Conservation (phyloP, 53 echinoderm and acorn worm genomes). For the Hippasteria phrygiana region DNA sequence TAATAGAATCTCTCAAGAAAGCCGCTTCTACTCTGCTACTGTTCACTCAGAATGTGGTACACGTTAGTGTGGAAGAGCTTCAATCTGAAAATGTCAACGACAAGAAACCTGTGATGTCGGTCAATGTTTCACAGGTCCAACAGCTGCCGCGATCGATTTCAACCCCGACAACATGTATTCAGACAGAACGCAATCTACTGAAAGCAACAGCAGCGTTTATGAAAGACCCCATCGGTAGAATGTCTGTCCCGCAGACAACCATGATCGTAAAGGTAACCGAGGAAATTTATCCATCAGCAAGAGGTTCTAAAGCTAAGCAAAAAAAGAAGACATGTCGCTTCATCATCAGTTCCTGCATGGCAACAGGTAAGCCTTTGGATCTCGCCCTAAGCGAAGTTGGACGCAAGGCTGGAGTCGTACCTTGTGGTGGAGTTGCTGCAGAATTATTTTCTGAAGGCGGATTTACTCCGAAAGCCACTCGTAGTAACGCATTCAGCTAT, state of each 20-base stretch:
- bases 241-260: constrained; percentile 41
- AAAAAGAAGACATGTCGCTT: constrained; percentile 13
- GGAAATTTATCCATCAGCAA: not conserved
- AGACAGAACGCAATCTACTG: constrained; percentile 42
- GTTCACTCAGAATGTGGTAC: constrained; percentile 85
- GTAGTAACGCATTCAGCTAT: constrained; percentile 63
- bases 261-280: constrained; percentile 50
- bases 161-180: not conserved
- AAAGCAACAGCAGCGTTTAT: constrained; percentile 25
- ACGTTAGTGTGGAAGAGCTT: constrained; percentile 61
- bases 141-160: constrained; percentile 46
- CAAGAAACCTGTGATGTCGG: constrained; percentile 20
- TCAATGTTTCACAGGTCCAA: not conserved
- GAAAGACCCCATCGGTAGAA: not conserved
- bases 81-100: constrained; percentile 1
- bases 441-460: constrained; percentile 11
- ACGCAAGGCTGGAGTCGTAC: constrained; percentile 48
- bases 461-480: constrained; percentile 20
- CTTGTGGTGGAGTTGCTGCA: constrained; percentile 68
- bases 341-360: constrained; percentile 67
- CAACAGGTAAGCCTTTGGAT: not conserved
- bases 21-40: constrained; percentile 74
- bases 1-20: constrained; percentile 69
- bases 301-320: not conserved
- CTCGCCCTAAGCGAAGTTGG: constrained; percentile 43